Evolutionary conservation across 2,113 vertebrate species (phyloP).

Genomic region (Charina bottae): DNA sequence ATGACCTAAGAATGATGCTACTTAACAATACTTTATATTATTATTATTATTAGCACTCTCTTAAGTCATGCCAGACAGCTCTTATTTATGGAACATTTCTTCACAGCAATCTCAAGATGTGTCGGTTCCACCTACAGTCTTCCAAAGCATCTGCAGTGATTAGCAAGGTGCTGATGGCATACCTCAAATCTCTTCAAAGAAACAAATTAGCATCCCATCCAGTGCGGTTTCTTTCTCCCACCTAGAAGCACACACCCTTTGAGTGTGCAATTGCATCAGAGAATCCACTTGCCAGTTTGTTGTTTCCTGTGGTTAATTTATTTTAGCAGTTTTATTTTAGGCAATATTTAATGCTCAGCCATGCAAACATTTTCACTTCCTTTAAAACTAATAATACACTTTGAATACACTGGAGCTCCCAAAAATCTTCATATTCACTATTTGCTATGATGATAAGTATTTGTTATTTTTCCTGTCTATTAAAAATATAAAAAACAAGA

Average conservation of each 20-base stretch:
- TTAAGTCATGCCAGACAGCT: slow-evolving; percentile 29
- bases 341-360: slow-evolving; percentile 46
- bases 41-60: slow-evolving; percentile 25
- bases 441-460: background rate
- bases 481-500: background rate
- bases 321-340: slow-evolving; percentile 24
- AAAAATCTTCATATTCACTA: background rate
- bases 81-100: slow-evolving; percentile 32
- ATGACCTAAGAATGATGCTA: background rate
- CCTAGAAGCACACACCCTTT: background rate
- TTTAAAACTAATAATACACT: slow-evolving; percentile 51
- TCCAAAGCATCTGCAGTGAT: slow-evolving; percentile 12
- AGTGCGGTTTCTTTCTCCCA: background rate
- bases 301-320: slow-evolving; percentile 1
- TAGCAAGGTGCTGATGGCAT: slow-evolving; percentile 7
- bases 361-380: slow-evolving; percentile 55
- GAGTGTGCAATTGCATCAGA: background rate
- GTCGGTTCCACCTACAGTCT: background rate
- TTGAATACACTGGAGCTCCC: background rate
- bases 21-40: slow-evolving; percentile 15
- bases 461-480: background rate
- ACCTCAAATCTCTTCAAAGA: slow-evolving; percentile 19
- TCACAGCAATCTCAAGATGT: background rate
- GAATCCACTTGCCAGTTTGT: background rate
- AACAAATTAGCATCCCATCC: background rate